These are phyloP conservation scores for Salticus scenicus DNA, from an alignment of 2,888 invertebrate genomes.

Conservation along the genomic window DNA sequence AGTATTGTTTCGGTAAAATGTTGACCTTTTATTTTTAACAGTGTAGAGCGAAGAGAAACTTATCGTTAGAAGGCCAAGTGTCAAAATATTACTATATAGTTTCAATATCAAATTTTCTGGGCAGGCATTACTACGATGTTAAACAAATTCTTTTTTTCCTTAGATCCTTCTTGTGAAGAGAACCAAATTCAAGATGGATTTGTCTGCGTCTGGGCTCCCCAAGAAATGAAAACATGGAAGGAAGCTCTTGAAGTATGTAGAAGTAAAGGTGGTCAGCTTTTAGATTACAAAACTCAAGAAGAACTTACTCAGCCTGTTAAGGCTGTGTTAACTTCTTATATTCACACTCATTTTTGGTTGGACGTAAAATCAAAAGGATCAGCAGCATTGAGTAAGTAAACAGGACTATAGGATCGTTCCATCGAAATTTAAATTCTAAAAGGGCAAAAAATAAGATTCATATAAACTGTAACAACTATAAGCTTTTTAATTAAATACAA, in stretches of 20 bases:
- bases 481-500: no score
- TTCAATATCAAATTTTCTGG: no score
- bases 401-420: no score
- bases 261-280: slow-evolving; percentile 16
- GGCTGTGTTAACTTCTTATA: slow-evolving; percentile 16
- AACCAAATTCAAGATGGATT: slow-evolving; percentile 44
- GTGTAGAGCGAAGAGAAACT: no score
- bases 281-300: slow-evolving; percentile 41
- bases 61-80: no score
- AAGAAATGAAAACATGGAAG: neutral
- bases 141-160: neutral
- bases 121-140: no score
- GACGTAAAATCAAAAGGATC: neutral
- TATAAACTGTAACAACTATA: no score
- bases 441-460: no score
- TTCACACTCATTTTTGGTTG: slow-evolving; percentile 34
- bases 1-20: no score
- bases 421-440: no score
- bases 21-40: no score
- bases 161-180: slow-evolving; percentile 40
- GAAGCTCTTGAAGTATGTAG: slow-evolving; percentile 35
- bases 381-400: neutral
- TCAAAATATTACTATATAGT: no score
- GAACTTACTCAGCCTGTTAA: slow-evolving; percentile 16
- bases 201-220: slow-evolving; percentile 42